These are phyloP conservation scores for Lathamus discolor DNA, from an alignment of 2,113 vertebrate genomes.

Conservation along the genomic window DNA sequence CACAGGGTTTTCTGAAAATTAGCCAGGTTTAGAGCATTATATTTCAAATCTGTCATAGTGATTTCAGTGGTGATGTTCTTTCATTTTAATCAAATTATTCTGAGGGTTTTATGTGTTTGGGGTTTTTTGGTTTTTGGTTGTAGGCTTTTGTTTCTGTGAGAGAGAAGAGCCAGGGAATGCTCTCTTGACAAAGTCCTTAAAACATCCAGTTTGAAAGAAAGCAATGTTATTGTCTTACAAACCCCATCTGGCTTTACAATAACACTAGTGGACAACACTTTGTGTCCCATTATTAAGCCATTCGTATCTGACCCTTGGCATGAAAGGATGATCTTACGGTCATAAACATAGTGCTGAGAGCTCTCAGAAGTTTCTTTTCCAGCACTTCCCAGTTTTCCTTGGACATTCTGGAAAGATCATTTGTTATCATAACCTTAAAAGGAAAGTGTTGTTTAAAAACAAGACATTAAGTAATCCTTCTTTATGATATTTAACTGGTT, in stretches of 20 bases:
- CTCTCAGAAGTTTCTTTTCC: neutral
- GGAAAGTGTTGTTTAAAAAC: neutral
- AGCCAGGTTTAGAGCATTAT: slow-evolving; percentile 47
- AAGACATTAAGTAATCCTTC: neutral
- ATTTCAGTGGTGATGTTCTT: slow-evolving; percentile 12
- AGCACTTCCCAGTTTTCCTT: neutral
- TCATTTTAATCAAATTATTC: slow-evolving; percentile 30
- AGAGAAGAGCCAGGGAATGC: neutral
- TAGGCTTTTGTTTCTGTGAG: neutral
- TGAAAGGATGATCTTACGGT: neutral
- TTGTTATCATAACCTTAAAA: neutral
- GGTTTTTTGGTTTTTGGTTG: neutral
- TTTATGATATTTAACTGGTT: neutral
- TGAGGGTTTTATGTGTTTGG: neutral
- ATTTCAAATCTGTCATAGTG: slow-evolving; percentile 48
- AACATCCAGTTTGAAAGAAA: neutral
- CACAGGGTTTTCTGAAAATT: slow-evolving; percentile 48
- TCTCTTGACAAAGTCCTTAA: neutral
- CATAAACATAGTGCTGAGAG: neutral
- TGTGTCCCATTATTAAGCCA: neutral
- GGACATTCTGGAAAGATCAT: neutral
- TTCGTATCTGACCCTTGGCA: neutral
- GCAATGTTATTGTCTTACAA: neutral
- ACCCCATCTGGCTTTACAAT: neutral
- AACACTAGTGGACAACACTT: neutral